Percentiles rank a stretch among this genome's conserved stretches.
phyloP scores from a whole-genome alignment of 2,888 invertebrate genomes.

The Leptarthrus brevirostris region DNA sequence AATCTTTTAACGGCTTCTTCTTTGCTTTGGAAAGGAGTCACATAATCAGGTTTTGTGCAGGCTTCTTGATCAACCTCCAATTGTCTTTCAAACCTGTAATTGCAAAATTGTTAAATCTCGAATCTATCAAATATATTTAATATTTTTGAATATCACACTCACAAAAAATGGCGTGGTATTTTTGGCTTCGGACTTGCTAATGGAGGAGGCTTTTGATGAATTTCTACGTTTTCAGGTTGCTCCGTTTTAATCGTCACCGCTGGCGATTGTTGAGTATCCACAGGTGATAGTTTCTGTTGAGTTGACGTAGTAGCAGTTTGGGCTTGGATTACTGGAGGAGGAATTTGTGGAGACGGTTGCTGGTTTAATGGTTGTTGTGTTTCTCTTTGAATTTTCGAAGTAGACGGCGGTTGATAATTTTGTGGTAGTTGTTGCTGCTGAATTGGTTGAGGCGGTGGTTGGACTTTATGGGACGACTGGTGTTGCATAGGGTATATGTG shows the following conservation, averaged over 20 bases:
- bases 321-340: neutral
- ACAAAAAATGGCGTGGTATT: conserved; percentile 67
- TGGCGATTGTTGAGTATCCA: neutral
- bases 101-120: conserved; percentile 23
- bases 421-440: conserved; percentile 56
- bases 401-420: conserved; percentile 50
- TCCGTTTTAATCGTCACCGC: conserved; percentile 47
- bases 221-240: conserved; percentile 32
- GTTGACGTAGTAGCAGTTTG: conserved; percentile 51
- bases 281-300: neutral
- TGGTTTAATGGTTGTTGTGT: conserved; percentile 56
- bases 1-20: conserved; percentile 81
- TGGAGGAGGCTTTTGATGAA: conserved; percentile 57
- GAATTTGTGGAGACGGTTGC: conserved; percentile 22
- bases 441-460: conserved; percentile 50
- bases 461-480: conserved; percentile 53
- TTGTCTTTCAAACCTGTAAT: conserved; percentile 78
- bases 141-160: conserved; percentile 65
- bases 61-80: conserved; percentile 80
- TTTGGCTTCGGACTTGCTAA: conserved; percentile 66
- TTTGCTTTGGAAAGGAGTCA: conserved; percentile 76
- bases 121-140: conserved; percentile 6
- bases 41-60: conserved; percentile 78
- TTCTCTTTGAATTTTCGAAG: conserved; percentile 54
- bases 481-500: conserved; percentile 65